Conservation (phyloP, 2,888 invertebrate genomes). For the Hedychridium roseum region DNA sequence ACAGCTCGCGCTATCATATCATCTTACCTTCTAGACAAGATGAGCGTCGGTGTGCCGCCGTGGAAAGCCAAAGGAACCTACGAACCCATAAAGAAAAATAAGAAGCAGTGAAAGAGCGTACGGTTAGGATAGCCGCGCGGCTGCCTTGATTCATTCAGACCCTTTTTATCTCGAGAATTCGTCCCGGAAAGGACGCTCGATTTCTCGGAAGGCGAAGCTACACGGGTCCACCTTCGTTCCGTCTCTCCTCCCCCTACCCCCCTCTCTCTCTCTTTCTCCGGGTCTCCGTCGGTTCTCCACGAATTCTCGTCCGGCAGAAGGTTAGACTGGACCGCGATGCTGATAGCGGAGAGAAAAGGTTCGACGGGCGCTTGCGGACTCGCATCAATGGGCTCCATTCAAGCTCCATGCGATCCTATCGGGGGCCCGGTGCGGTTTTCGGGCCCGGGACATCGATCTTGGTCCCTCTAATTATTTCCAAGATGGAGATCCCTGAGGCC, state of each 20-base stretch:
- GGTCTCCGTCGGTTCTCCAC: conserved; percentile 3
- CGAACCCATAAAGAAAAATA: conserved; percentile 7
- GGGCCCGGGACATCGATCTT: conserved; percentile 59
- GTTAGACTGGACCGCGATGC: conserved; percentile 38
- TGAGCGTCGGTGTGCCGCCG: conserved; percentile 19
- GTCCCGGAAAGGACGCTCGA: conserved; percentile 63
- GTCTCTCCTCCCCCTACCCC: background rate
- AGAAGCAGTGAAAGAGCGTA: conserved; percentile 18
- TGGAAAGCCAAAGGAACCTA: conserved; percentile 3
- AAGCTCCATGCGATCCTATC: conserved; percentile 53
- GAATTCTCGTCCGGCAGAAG: conserved; percentile 18
- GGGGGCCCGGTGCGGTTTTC: conserved; percentile 51
- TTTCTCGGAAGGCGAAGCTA: conserved; percentile 58
- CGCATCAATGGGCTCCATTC: conserved; percentile 60
- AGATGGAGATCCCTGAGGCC: conserved; percentile 47
- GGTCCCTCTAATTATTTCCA: conserved; percentile 62
- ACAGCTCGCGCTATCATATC: conserved; percentile 26
- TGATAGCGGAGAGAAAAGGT: conserved; percentile 40
- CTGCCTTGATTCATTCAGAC: conserved; percentile 62
- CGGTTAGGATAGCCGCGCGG: conserved; percentile 36
- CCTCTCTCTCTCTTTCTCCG: conserved; percentile 15
- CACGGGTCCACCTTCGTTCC: background rate
- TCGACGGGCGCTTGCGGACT: conserved; percentile 32
- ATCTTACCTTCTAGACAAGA: conserved; percentile 31
- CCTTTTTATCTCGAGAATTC: conserved; percentile 62